Conservation (phyloP, 2,797 vertebrate genomes). For the Darevskia mixta region DNA sequence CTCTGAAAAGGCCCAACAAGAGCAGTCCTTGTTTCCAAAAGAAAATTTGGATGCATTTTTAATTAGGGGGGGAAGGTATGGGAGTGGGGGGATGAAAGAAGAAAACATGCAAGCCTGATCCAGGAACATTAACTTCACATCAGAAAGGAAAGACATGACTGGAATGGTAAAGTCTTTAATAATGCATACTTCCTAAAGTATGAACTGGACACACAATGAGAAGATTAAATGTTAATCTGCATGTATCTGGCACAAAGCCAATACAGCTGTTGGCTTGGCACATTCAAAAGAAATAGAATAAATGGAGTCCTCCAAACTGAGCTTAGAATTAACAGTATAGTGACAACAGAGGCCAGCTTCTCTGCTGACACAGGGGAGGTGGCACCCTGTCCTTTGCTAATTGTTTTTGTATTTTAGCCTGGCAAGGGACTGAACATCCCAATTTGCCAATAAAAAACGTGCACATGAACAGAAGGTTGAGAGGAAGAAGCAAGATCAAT, state of each 20-base stretch:
- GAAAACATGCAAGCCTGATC: background rate
- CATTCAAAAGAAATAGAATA: constrained; percentile 37
- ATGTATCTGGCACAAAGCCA: constrained; percentile 51
- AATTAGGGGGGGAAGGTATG: background rate
- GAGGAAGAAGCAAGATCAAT: constrained; percentile 51
- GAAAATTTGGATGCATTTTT: constrained; percentile 38
- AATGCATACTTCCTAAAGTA: constrained; percentile 25
- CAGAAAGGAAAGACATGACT: constrained; percentile 6
- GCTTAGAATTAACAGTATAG: constrained; percentile 54
- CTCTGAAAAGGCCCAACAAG: constrained; percentile 35
- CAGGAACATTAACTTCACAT: constrained; percentile 21
- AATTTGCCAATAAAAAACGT: constrained; percentile 59
- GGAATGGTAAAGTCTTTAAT: constrained; percentile 41
- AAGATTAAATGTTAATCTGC: constrained; percentile 46
- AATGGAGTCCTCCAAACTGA: constrained; percentile 40
- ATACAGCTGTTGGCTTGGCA: constrained; percentile 61
- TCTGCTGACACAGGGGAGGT: constrained; percentile 42
- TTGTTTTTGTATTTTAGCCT: constrained; percentile 64
- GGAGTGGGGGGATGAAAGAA: background rate
- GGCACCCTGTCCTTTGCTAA: constrained; percentile 56
- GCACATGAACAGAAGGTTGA: constrained; percentile 48
- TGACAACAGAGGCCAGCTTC: constrained; percentile 49
- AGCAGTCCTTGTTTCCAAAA: constrained; percentile 43
- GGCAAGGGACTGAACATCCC: constrained; percentile 58
- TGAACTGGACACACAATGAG: constrained; percentile 24